Conservation (phyloP, 2,888 invertebrate genomes). For the Diloba caeruleocephala region DNA sequence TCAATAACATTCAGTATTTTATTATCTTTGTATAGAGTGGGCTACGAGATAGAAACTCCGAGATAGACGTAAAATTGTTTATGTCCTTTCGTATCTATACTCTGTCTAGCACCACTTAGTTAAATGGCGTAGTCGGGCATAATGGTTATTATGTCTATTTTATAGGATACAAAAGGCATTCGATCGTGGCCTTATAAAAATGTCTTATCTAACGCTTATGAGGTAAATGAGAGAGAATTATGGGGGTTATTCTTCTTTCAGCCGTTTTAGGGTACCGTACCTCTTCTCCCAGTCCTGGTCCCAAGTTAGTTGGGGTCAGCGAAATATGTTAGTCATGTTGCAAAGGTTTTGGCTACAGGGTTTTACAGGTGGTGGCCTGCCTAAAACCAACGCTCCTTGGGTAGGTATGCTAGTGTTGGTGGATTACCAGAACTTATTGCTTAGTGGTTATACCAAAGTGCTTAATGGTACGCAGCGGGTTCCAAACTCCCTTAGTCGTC, state of each 20-base stretch:
- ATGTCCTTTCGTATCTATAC: slow-evolving; percentile 30
- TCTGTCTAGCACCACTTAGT: slow-evolving; percentile 41
- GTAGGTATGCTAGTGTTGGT: no score
- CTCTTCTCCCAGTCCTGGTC: no score
- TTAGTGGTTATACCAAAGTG: no score
- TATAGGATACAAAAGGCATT: slow-evolving; percentile 41
- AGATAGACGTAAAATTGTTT: slow-evolving; percentile 47
- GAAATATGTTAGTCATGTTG: no score
- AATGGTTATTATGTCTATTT: slow-evolving; percentile 36
- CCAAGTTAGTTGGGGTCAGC: no score
- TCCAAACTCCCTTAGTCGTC: no score
- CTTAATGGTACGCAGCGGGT: no score
- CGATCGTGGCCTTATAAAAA: slow-evolving; percentile 15
- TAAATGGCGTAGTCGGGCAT: slow-evolving; percentile 37
- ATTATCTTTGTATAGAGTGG: neutral
- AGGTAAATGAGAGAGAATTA: slow-evolving; percentile 10
- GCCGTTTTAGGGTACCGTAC: neutral
- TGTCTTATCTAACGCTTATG: slow-evolving; percentile 23
- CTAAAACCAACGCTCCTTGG: no score
- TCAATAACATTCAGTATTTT: neutral
- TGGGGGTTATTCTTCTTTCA: neutral
- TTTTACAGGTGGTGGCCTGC: no score
- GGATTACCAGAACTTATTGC: no score
- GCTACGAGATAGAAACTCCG: slow-evolving; percentile 10
- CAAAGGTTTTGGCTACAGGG: no score